Evolutionary conservation across 2,797 vertebrate genomes (phyloP).

Genomic region (Taenioides sp.): DNA sequence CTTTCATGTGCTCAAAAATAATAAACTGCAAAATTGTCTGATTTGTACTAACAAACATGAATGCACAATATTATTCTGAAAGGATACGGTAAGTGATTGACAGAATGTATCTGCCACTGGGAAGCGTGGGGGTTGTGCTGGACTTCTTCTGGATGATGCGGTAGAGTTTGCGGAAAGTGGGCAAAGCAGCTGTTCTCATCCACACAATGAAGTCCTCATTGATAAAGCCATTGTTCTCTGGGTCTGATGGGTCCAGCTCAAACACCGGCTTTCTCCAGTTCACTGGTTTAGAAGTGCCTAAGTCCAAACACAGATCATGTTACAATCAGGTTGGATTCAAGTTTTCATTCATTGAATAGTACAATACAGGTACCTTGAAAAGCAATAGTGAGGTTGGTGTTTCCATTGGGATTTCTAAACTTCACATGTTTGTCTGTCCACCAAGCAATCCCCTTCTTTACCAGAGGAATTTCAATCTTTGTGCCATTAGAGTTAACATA

Average conservation of each 20-base stretch:
- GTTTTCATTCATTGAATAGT: neutral
- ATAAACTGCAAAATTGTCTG: neutral
- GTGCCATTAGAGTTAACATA: constrained; percentile 77
- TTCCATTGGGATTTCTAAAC: constrained; percentile 92
- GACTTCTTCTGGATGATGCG: constrained; percentile 89
- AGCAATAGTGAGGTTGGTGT: constrained; percentile 74
- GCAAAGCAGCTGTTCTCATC: constrained; percentile 97
- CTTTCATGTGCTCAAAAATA: neutral
- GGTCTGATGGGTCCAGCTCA: constrained; percentile 78
- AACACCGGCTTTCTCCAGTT: constrained; percentile 91
- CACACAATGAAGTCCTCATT: constrained; percentile 99
- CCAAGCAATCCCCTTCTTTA: constrained; percentile 94
- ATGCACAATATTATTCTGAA: constrained; percentile 41
- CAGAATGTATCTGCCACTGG: constrained; percentile 86
- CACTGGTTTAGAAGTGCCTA: constrained; percentile 88
- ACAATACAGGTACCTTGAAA: constrained; percentile 83
- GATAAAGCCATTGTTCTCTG: constrained; percentile 94
- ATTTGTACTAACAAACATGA: neutral
- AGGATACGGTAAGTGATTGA: constrained; percentile 97
- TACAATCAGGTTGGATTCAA: neutral
- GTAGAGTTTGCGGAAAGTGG: constrained; percentile 96
- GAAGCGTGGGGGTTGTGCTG: constrained; percentile 82
- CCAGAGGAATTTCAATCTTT: constrained; percentile 73
- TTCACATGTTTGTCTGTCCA: constrained; percentile 99
- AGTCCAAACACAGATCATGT: constrained; percentile 20